Evolutionary conservation across 2,888 invertebrate genomes (phyloP).

Genomic region (Noctuana brunneofusca): DNA sequence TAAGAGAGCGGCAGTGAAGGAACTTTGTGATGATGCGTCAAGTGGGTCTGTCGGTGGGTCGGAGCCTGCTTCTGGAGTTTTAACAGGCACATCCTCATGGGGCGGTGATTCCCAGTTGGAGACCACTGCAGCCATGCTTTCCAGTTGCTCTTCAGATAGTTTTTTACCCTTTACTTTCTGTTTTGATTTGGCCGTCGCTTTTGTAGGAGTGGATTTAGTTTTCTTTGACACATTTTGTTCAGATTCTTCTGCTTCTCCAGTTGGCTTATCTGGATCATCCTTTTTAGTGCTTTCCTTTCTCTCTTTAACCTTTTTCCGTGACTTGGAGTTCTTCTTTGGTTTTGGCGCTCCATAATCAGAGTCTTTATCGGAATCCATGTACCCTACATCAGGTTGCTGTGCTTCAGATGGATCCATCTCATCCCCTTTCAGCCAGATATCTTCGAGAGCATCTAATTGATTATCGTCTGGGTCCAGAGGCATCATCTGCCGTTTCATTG

Average conservation of each 20-base stretch:
- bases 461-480: slow-evolving; percentile 86
- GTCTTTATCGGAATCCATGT: slow-evolving; percentile 75
- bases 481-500: slow-evolving; percentile 72
- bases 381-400: slow-evolving; percentile 72
- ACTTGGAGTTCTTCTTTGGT: slow-evolving; percentile 51
- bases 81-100: slow-evolving; percentile 48
- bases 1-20: background rate
- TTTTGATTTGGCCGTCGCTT: slow-evolving; percentile 11
- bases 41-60: slow-evolving; percentile 33
- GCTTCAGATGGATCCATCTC: slow-evolving; percentile 86
- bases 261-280: slow-evolving; percentile 39
- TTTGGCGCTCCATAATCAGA: slow-evolving; percentile 71
- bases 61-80: background rate
- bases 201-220: slow-evolving; percentile 33
- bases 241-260: background rate
- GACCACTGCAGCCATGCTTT: slow-evolving; percentile 61
- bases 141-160: slow-evolving; percentile 61
- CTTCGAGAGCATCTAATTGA: slow-evolving; percentile 88
- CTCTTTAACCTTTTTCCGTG: slow-evolving; percentile 50
- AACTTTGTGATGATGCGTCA: slow-evolving; percentile 18
- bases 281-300: slow-evolving; percentile 39
- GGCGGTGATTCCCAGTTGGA: slow-evolving; percentile 71
- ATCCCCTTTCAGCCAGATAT: slow-evolving; percentile 91
- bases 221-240: slow-evolving; percentile 39
- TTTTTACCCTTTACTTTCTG: slow-evolving; percentile 64